Evolutionary conservation across 2,797 vertebrate species (phyloP), one percentile per base, ranked within the genome.

Genomic region (Lophius americanus): DNA sequence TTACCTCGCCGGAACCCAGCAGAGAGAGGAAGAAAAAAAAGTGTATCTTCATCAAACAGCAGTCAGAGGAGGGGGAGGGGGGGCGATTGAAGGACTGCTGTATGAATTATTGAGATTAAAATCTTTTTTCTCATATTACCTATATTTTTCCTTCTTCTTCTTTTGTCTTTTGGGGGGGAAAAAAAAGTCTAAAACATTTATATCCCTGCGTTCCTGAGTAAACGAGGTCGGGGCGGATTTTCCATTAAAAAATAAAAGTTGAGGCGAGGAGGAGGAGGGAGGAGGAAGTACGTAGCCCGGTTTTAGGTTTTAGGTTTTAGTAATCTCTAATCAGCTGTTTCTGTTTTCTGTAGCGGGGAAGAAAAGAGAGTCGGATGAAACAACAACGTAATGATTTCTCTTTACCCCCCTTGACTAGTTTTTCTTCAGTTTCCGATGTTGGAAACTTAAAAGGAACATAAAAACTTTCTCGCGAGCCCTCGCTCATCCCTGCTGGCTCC

Each of bases 21-120:
- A 92, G 85, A 90, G 91, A 90, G 89, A 91, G 88, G 23, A 91
- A 84, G 81, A 90, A 89, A 91, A 89, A 1, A 91, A 84, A 81
- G 84, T 85, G 88, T 92, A 91, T 93, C 93, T 94, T 95, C 94
- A 94, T 94, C 93, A 95, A 94, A 92, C 92, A 92, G 89, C 89
- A 88, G 90, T 90, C 91, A 91, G 92, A 86, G 91, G 86, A 88
- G 81, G 83, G 72, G 84, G 23, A 2, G 23, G 23, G 23, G 23
- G 23, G 84, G 83, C 89, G 87, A 90, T 86, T 90, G 92, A 94
- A 90, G 87, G 89, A 91, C 89, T 84, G 89, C 85, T 92, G 93
- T 92, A 95, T 93, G 91, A 95, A 95, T 95, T 94, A 95, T 95
- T 95, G 92, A 95, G 90, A 93, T 90, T 93, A 94, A 96, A 95